A percentile compares a stretch with the other conserved stretches of the same genome.
phyloP scores from a whole-genome alignment of 2,113 vertebrate species.

The Mesitornis unicolor region DNA sequence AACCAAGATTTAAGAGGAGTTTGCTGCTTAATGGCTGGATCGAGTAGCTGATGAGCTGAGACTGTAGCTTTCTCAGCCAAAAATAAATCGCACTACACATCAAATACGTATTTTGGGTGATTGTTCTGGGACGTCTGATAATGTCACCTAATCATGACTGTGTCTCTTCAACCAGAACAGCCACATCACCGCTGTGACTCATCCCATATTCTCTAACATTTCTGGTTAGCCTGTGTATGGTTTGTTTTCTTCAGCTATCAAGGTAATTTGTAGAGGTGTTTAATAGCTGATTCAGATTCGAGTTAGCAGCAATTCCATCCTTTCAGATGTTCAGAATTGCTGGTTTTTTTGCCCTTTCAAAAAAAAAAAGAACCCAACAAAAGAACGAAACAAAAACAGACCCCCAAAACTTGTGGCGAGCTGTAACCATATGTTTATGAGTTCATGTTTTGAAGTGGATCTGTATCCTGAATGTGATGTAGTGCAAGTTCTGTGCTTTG shows the following conservation, averaged over 20 bases:
- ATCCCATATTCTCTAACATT: neutral
- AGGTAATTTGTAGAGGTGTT: constrained; percentile 16
- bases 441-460: neutral
- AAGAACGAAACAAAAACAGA: accelerated
- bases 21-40: neutral
- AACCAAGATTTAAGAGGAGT: neutral
- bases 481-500: neutral
- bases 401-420: neutral
- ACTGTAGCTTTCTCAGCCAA: neutral
- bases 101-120: neutral
- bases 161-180: neutral
- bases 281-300: neutral
- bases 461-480: neutral
- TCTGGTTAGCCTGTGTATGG: neutral
- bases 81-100: too few relatives aligned
- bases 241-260: neutral
- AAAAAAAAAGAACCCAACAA: too few relatives aligned
- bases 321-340: neutral
- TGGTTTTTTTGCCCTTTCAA: neutral
- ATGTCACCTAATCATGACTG: neutral
- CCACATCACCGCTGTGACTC: neutral
- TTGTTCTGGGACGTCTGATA: neutral
- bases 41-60: neutral
- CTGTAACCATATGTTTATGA: neutral
- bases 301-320: constrained; percentile 7